Conservation (phyloP, 2,113 vertebrate species). For the Mastomys natalensis region DNA sequence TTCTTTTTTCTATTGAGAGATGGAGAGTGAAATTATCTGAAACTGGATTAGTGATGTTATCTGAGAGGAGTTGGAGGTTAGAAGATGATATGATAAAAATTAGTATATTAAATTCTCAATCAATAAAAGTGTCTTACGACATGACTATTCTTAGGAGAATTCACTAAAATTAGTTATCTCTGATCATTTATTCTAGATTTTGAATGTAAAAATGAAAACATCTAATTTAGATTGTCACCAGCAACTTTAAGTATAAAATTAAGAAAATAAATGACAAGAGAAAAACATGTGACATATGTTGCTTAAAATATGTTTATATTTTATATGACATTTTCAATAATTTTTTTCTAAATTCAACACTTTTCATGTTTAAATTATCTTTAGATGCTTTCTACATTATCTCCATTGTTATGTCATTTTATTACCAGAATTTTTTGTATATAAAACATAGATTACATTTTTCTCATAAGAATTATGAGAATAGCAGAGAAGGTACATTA, state of each 20-base stretch:
- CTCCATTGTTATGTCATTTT: conserved; percentile 44
- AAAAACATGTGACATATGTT: not conserved
- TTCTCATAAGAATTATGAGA: conserved; percentile 53
- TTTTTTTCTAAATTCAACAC: conserved; percentile 38
- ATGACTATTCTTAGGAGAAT: not conserved
- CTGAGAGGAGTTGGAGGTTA: not conserved
- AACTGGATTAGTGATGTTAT: not conserved
- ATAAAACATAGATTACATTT: conserved; percentile 56
- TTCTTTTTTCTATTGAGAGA: not conserved
- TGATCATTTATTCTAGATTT: conserved; percentile 10
- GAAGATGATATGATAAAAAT: not conserved
- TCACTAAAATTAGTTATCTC: not conserved
- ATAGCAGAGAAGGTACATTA: conserved; percentile 31
- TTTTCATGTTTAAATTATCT: not conserved
- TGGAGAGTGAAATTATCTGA: not conserved
- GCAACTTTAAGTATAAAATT: conserved; percentile 1
- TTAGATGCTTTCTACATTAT: not conserved
- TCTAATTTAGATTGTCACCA: not conserved
- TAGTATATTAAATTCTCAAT: not conserved
- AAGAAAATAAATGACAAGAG: not conserved
- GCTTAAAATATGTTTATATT: not conserved
- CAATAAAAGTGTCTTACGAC: not conserved
- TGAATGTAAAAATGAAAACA: not conserved
- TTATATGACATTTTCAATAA: not conserved
- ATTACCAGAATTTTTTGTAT: conserved; percentile 24